Evolutionary conservation across 2,113 vertebrate species (phyloP).

Genomic region (Bungarus multicinctus): DNA sequence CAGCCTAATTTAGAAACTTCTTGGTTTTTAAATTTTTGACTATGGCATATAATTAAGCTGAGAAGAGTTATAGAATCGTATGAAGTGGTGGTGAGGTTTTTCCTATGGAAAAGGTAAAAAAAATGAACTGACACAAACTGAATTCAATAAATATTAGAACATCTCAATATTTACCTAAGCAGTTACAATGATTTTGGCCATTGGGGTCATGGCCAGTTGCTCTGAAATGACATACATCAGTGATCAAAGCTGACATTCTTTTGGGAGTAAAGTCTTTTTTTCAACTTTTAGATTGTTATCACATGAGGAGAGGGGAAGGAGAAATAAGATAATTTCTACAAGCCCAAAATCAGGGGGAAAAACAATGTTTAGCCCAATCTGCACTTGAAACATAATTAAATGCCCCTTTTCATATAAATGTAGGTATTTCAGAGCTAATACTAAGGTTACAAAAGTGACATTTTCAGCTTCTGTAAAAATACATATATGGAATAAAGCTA

Average conservation of each 20-base stretch:
- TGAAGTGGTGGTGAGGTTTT: background rate
- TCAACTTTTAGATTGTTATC: conserved; percentile 32
- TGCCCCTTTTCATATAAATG: background rate
- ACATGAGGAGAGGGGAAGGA: background rate
- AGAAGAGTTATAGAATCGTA: background rate
- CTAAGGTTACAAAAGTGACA: background rate
- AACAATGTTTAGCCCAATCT: conserved; percentile 33
- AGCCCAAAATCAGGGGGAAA: conserved; percentile 16
- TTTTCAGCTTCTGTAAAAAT: background rate
- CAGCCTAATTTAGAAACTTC: background rate
- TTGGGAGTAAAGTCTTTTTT: conserved; percentile 47
- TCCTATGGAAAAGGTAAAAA: background rate
- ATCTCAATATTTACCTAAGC: background rate
- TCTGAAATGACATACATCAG: conserved; percentile 17
- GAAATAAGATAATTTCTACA: background rate
- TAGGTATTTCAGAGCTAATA: background rate
- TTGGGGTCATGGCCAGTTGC: conserved; percentile 34
- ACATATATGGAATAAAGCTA: background rate
- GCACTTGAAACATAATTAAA: background rate
- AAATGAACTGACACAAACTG: background rate
- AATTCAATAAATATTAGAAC: background rate
- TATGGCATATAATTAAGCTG: background rate
- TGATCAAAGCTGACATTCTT: conserved; percentile 52
- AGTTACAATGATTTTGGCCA: background rate
- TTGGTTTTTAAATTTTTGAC: background rate